Base-by-base conservation (phyloP, 2,888 invertebrate species). In the Mamestra brassicae region DNA sequence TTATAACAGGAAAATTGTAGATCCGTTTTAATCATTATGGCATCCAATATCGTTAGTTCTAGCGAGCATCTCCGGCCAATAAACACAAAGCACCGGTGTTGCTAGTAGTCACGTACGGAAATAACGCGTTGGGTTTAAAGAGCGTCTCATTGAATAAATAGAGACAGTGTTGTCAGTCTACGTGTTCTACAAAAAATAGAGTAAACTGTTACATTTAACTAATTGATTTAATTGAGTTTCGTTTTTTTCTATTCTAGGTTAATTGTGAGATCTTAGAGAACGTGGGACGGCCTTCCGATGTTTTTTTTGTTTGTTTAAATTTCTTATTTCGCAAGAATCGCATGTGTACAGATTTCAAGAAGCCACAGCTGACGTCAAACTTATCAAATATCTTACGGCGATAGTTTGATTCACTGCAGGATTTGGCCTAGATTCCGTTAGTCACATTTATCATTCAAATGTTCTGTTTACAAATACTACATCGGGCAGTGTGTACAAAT, bases 391-490 rank as follows among this genome's bases (percentile, higher is more conserved):
- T 61, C 15, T 4, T 36, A 45, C 5, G 8, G 26, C 26, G 26
- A 38, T 57, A 0, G 8, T 15, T 74, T 36, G 26, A 45, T 45
- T 45, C 60, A 55, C 38, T 68, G 38, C 8, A 63, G 50, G 60
- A 55, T 69, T 62, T 26, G n/a, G 34, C 63, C 60, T 52, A 64
- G 63, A 71, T 77, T 60, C 42, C n/a, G n/a, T 64, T 15, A 42
- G 8, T 50, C 45, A 61, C 11, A 55, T 52, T 66, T 69, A 10
- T 76, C 17, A 80, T 75, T 72, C 17, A 78, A 76, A 82, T 54
- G 52, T 62, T 72, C 38, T 82, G 81, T 87, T 84, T 87, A 88
- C 82, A 83, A 81, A 86, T 79, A 81, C 26, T 26, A 26, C 61
- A 74, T 62, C 55, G 45, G 68, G 55, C 74, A 83, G 79, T 86